phyloP scores from a whole-genome alignment of 2,113 vertebrate species.

The Mustela lutreola region DNA sequence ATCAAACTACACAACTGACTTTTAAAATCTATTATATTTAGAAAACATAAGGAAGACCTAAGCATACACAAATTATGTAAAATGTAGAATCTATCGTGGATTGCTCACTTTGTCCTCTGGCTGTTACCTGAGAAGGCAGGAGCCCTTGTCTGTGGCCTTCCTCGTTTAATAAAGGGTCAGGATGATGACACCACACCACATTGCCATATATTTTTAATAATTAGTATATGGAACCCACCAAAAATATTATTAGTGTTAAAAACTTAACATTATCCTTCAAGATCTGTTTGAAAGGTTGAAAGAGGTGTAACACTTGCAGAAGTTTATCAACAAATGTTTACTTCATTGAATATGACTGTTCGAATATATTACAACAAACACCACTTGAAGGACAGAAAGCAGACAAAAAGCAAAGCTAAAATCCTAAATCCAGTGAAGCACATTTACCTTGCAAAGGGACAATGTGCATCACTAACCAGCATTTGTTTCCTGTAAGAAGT shows the following conservation, averaged over 20 bases:
- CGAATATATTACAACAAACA: not conserved
- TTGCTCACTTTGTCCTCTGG: not conserved
- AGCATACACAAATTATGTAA: not conserved
- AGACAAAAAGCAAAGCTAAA: conserved; percentile 26
- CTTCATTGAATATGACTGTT: not conserved
- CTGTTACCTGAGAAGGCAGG: not conserved
- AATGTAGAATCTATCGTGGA: not conserved
- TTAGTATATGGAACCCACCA: not conserved
- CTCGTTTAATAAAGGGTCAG: not conserved
- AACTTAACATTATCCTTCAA: not conserved
- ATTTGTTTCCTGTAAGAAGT: not conserved
- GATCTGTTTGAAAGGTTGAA: not conserved
- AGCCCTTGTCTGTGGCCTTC: not conserved
- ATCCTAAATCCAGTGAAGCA: not conserved
- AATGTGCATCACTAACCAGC: not conserved
- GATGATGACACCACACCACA: not conserved
- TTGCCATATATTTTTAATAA: not conserved
- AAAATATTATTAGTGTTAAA: not conserved
- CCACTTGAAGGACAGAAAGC: not conserved
- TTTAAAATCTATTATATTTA: conserved; percentile 6
- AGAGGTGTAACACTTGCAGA: not conserved
- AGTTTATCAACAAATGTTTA: not conserved
- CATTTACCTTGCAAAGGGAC: not conserved
- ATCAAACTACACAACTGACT: not conserved
- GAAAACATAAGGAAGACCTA: not conserved